These are phyloP conservation scores for Volucella zonaria DNA, from an alignment of 2,888 invertebrate species.

Conservation along the genomic window DNA sequence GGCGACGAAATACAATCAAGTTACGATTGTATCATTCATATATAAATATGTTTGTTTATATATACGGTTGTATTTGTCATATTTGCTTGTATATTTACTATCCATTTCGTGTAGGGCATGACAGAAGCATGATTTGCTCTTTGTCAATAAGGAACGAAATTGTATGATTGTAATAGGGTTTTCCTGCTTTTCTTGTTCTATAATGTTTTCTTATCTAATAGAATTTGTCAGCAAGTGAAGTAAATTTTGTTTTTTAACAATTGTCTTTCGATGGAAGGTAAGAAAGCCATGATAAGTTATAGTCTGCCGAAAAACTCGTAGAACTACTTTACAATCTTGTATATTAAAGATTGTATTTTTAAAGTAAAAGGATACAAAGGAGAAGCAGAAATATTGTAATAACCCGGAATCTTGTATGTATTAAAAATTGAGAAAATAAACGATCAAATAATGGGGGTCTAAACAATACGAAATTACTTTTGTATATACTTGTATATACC, in stretches of 20 bases:
- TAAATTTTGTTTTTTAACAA: slow-evolving; percentile 59
- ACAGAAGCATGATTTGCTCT: slow-evolving; percentile 15
- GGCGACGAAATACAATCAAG: slow-evolving; percentile 43
- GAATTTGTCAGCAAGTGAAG: slow-evolving; percentile 41
- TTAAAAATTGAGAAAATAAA: no score
- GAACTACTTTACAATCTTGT: no score
- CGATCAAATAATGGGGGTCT: no score
- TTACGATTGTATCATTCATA: slow-evolving; percentile 4
- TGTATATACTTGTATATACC: no score
- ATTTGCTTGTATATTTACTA: background rate
- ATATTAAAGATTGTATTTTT: no score
- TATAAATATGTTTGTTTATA: slow-evolving; percentile 14
- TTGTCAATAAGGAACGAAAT: slow-evolving; percentile 44
- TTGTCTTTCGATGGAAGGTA: slow-evolving; percentile 18
- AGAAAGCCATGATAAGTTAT: slow-evolving; percentile 3
- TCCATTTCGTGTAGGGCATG: background rate
- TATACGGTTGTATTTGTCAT: background rate
- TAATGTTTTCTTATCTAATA: slow-evolving; percentile 9
- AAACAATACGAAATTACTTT: no score
- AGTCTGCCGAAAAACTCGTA: no score
- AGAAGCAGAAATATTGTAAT: no score
- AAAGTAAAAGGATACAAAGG: no score
- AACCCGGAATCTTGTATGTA: no score
- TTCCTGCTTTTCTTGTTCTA: slow-evolving; percentile 21
- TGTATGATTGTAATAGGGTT: slow-evolving; percentile 56